Evolutionary conservation across 1,140 invertebrate species (phyloP).

Genomic region (Zophobas atratus): DNA sequence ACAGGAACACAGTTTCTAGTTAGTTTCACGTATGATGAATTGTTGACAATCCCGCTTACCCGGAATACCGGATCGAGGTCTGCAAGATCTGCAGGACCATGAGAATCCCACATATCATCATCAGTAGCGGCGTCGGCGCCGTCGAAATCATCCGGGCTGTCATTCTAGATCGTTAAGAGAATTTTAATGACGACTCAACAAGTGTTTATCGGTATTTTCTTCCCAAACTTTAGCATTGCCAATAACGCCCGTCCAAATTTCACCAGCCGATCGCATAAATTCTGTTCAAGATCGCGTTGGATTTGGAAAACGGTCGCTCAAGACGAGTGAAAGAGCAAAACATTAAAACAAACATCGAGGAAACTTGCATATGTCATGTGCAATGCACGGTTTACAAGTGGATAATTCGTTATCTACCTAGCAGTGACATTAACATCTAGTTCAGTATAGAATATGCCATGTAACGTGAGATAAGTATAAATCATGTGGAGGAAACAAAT

Average conservation of each 20-base stretch:
- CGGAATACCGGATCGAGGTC: slow-evolving; percentile 64
- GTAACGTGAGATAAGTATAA: slow-evolving; percentile 26
- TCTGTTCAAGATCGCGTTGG: neutral
- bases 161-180: slow-evolving; percentile 60
- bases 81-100: slow-evolving; percentile 71
- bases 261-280: neutral
- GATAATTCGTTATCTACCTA: slow-evolving; percentile 41
- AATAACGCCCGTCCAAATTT: neutral
- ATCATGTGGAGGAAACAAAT: slow-evolving; percentile 16
- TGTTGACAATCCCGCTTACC: slow-evolving; percentile 60
- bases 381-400: slow-evolving; percentile 35
- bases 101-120: slow-evolving; percentile 77
- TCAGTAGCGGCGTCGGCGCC: slow-evolving; percentile 72
- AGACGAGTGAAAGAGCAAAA: slow-evolving; percentile 28
- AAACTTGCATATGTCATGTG: slow-evolving; percentile 47
- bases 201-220: slow-evolving; percentile 35
- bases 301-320: neutral
- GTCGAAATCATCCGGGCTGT: slow-evolving; percentile 64
- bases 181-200: slow-evolving; percentile 46
- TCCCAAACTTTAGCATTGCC: neutral
- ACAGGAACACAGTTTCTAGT: slow-evolving; percentile 41
- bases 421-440: slow-evolving; percentile 41
- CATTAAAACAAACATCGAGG: slow-evolving; percentile 31
- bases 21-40: slow-evolving; percentile 43
- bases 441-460: slow-evolving; percentile 36